Base-by-base conservation (phyloP, 2,113 vertebrate genomes). In the Phylloscopus trochiloides region DNA sequence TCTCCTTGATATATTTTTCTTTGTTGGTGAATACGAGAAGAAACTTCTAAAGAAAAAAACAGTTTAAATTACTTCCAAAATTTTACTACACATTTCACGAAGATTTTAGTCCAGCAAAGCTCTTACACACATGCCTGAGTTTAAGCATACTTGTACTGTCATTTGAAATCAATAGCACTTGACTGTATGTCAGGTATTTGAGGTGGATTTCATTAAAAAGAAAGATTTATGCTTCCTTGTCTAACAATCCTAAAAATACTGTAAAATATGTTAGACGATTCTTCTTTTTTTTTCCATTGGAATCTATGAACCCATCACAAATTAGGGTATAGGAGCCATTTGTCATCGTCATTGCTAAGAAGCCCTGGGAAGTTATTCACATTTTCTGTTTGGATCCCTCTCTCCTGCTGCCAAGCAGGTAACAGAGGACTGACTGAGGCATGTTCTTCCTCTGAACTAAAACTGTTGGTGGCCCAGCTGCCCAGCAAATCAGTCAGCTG, bases 121-220 rank as follows among this genome's bases (percentile, higher is more conserved):
- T 91, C 57, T 89, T 76, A 68, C 16, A 75, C 26, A 47, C 62
- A 58, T 43, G 32, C 58, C 62, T 82, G 34, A 88, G 15, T 76
- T 91, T 54, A 86, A 91, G 45, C 24, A 58, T 22, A 52, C 47
- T 74, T 76, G 58, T 38, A 66, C 13, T 45, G 34, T 32, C 43
- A 73, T 79, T 59, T 90, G 81, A 94, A 90, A 92, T 72, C 81
- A 88, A 62, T 50, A 45, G 36, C 62, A 82, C 34, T 90, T 82
- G 70, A 78, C 75, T 45, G 36, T 24, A 68, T 34, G 26, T 70
- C 87, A 82, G 29, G 47, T 82, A 75, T 66, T 92, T 85, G 73
- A 85, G 29, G 25, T 45, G 29, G 36, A 81, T 95, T 92, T 73
- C 84, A 91, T 83, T 89, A 86, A 42, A 92, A 91, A 10, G 45